A percentile compares a stretch with the other conserved stretches of the same genome.
Conservation (phyloP, 2,113 vertebrate species). For the Anhinga rufa region DNA sequence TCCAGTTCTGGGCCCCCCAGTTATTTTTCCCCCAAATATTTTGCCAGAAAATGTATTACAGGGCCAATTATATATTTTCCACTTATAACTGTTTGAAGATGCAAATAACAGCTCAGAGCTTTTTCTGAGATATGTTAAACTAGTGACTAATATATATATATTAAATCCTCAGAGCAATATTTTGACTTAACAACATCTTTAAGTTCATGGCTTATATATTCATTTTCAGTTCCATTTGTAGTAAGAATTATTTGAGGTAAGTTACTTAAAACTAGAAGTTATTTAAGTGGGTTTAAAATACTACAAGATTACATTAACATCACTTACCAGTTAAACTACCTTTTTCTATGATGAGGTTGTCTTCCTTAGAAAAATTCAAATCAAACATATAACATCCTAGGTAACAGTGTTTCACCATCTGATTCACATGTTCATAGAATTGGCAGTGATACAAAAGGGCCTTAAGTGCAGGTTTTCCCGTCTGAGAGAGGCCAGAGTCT, state of each 20-base stretch:
- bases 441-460: slow-evolving; percentile 87
- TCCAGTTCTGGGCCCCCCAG: too few relatives aligned
- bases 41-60: not conserved
- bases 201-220: not conserved
- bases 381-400: slow-evolving; percentile 77
- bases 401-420: slow-evolving; percentile 82
- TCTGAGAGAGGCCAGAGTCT: slow-evolving; percentile 83
- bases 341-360: not conserved
- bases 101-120: not conserved
- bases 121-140: not conserved
- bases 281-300: not conserved
- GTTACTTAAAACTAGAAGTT: not conserved
- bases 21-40: not conserved
- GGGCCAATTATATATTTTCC: not conserved
- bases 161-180: not conserved
- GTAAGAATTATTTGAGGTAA: not conserved
- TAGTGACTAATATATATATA: not conserved
- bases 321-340: slow-evolving; percentile 43
- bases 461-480: slow-evolving; percentile 86
- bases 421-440: slow-evolving; percentile 85
- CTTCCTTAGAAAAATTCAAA: slow-evolving; percentile 47
- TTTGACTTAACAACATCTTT: not conserved
- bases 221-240: not conserved
- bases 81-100: not conserved
- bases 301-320: not conserved